Base-by-base conservation (phyloP, 2,888 invertebrate genomes). In the Agonopterix alstromeriana region DNA sequence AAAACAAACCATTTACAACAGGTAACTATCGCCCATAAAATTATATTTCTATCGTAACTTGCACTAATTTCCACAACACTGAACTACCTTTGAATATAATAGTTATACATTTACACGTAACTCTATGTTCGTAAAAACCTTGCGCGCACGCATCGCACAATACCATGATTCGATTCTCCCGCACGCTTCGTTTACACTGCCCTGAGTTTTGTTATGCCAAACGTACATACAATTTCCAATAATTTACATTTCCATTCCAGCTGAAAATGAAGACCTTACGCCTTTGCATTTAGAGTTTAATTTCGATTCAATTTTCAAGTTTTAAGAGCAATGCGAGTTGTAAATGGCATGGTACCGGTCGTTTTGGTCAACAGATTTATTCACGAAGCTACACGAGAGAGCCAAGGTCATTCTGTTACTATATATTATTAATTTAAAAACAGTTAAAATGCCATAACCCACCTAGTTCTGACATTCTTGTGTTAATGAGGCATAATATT, bases 161-260 rank as follows among this genome's bases (percentile, higher is more conserved):
- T 58, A 67, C 71, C 65, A 68, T 73, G 72, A 63, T 67, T 27
- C 66, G 67, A 56, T 62, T 65, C 67, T 58, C 67, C 63, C 70
- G 69, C 70, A 68, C 66, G 74, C 65, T 66, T 61, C 65, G 62
- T 57, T 60, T 57, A 58, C 63, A 70, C 77, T 70, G 56, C 11
- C 27, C 41, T 46, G 35, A 36, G 56, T 55, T 53, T 56, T 54
- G 52, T 57, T 61, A 56, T 57, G 53, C 58, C 50, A 50, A 53
- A 51, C 54, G 53, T 55, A 52, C 48, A 48, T 49, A 43, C 45
- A 10, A n/a, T 55, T 45, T 48, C 53, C 54, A 51, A 47, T 43
- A 46, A 53, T 47, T 47, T 44, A 42, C 53, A 52, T 51, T 51
- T 53, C 53, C 46, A 49, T 52, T 53, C 36, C 42, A 43, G 36